Conservation (phyloP, 2,797 vertebrate genomes). For the Falco columbarius region DNA sequence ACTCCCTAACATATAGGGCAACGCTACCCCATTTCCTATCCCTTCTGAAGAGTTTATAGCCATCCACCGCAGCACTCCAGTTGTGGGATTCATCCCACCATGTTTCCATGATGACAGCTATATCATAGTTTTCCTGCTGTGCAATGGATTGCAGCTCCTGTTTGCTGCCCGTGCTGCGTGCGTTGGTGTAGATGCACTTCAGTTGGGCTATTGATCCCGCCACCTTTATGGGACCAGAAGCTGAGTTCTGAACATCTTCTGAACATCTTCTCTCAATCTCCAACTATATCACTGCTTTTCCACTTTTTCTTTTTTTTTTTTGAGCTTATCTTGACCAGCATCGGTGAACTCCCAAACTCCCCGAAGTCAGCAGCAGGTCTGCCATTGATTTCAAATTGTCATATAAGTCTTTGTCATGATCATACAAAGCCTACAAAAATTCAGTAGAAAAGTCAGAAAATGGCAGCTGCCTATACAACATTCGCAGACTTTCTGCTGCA, state of each 20-base stretch:
- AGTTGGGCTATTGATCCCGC: too few relatives aligned
- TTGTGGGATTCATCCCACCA: too few relatives aligned
- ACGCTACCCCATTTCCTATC: too few relatives aligned
- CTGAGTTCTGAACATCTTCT: not conserved
- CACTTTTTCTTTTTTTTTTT: not conserved
- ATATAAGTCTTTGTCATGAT: not conserved
- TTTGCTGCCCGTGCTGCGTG: too few relatives aligned
- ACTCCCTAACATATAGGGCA: too few relatives aligned
- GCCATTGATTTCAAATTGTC: conserved; percentile 12
- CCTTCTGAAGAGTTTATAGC: too few relatives aligned
- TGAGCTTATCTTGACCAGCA: not conserved
- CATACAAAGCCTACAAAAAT: not conserved
- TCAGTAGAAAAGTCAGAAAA: not conserved
- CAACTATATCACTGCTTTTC: not conserved
- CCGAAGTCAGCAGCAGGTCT: not conserved
- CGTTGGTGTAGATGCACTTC: too few relatives aligned
- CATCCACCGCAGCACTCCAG: too few relatives aligned
- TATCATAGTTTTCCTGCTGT: too few relatives aligned
- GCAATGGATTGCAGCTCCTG: too few relatives aligned
- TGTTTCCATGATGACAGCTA: too few relatives aligned
- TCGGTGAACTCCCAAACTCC: not conserved
- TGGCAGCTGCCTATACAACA: not conserved
- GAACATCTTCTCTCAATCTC: not conserved
- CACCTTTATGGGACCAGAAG: not conserved
- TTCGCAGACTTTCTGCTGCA: not conserved